Percentiles rank a stretch among this genome's conserved stretches.
These are phyloP conservation scores for Potamilus streckersoni DNA, from an alignment of 1,140 invertebrate species.

Conservation along the genomic window DNA sequence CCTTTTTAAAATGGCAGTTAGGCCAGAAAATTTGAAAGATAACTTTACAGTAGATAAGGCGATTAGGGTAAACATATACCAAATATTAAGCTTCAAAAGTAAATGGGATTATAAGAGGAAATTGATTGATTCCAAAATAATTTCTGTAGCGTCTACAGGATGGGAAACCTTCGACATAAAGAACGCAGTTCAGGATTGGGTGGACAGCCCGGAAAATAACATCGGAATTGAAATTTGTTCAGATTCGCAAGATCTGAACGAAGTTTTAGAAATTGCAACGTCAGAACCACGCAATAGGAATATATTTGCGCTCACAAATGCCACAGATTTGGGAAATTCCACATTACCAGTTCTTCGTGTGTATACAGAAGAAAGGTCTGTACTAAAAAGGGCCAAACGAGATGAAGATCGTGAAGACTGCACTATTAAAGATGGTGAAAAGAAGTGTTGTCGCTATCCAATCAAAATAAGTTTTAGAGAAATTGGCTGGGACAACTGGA, in stretches of 20 bases:
- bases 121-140: conserved; percentile 21
- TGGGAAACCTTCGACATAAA: conserved; percentile 32
- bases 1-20: conserved; percentile 4
- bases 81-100: conserved; percentile 22
- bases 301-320: conserved; percentile 9
- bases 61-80: conserved; percentile 20
- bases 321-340: conserved; percentile 9
- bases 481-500: conserved; percentile 59
- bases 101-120: conserved; percentile 18
- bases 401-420: conserved; percentile 30
- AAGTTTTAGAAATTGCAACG: conserved; percentile 15
- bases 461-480: conserved; percentile 55
- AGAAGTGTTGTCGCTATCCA: conserved; percentile 52
- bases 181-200: conserved; percentile 28
- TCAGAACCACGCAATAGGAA: conserved; percentile 1
- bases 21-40: conserved; percentile 24
- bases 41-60: conserved; percentile 25
- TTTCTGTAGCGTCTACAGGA: conserved; percentile 5
- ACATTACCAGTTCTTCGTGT: conserved; percentile 23
- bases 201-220: conserved; percentile 27
- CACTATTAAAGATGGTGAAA: conserved; percentile 44
- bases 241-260: conserved; percentile 28
- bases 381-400: conserved; percentile 39
- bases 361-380: conserved; percentile 19
- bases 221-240: conserved; percentile 32